Conservation (phyloP, 2,888 invertebrate species). For the Diaphora mendica region DNA sequence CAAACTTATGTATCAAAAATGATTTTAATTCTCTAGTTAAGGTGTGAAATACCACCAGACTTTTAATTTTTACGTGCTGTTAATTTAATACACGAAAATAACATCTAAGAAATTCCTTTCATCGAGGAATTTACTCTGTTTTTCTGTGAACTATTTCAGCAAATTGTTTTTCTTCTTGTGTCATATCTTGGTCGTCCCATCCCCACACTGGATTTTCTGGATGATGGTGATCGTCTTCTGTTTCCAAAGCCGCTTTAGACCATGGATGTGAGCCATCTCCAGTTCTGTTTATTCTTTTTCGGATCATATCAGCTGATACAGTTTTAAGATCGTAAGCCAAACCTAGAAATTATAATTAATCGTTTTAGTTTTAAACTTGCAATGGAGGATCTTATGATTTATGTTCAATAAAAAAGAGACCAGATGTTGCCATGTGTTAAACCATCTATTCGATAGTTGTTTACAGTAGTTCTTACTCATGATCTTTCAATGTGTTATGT, state of each 20-base stretch:
- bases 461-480: no score
- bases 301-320: constrained; percentile 90
- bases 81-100: background rate
- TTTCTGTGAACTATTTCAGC: constrained; percentile 78
- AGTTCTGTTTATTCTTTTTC: constrained; percentile 89
- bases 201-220: constrained; percentile 90
- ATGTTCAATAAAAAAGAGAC: no score
- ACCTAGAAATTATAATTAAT: constrained; percentile 80
- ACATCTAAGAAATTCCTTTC: background rate
- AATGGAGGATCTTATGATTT: background rate
- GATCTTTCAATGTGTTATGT: no score
- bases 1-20: background rate
- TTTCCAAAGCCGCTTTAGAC: constrained; percentile 57
- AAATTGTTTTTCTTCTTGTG: constrained; percentile 88
- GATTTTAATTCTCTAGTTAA: background rate
- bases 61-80: background rate
- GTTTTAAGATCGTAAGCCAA: constrained; percentile 95
- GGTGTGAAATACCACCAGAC: constrained; percentile 7
- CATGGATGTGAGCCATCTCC: constrained; percentile 89
- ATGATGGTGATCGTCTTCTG: constrained; percentile 77
- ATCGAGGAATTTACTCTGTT: constrained; percentile 55
- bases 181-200: constrained; percentile 93
- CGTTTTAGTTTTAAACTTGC: background rate
- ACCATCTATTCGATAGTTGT: no score
- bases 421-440: no score